Evolutionary conservation across 2,797 vertebrate species (phyloP).

Genomic region (Geotria australis): DNA sequence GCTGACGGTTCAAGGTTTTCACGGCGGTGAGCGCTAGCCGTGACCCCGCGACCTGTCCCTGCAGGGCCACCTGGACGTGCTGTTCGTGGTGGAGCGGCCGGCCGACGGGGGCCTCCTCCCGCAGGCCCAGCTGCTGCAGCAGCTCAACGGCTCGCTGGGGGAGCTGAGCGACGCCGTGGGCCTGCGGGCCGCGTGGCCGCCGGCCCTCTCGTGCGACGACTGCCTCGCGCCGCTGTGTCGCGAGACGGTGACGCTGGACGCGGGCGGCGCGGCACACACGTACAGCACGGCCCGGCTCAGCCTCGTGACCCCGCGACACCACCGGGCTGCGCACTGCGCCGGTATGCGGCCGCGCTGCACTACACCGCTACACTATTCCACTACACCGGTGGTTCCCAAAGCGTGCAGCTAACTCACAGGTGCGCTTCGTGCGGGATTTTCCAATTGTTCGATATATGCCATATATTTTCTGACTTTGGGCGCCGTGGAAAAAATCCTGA

Average conservation of each 20-base stretch:
- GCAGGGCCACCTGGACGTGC: slow-evolving; percentile 52
- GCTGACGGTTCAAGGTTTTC: no score
- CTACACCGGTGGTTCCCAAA: no score
- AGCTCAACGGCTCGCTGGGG: slow-evolving; percentile 44
- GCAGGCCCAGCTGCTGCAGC: slow-evolving; percentile 72
- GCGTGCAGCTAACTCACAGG: no score
- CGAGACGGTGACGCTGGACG: neutral
- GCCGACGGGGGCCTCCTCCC: slow-evolving; percentile 42
- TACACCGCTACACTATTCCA: no score
- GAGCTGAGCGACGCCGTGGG: slow-evolving; percentile 55
- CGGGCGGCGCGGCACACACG: slow-evolving; percentile 14
- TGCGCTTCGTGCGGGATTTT: no score
- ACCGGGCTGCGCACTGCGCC: slow-evolving; percentile 49
- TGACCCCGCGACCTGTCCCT: neutral
- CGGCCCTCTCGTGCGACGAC: neutral
- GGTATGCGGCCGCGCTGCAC: slow-evolving; percentile 18
- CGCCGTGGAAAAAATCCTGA: no score
- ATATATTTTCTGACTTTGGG: no score
- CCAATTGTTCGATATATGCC: no score
- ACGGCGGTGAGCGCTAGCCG: no score
- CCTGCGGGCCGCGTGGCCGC: neutral
- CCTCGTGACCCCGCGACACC: slow-evolving; percentile 68
- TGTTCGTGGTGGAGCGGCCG: slow-evolving; percentile 45
- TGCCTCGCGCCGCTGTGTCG: neutral
- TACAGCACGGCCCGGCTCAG: slow-evolving; percentile 69